Percentiles rank a stretch among this genome's conserved stretches.
These are phyloP conservation scores for Scotopteryx bipunctaria DNA, from an alignment of 2,888 invertebrate genomes.

Conservation along the genomic window DNA sequence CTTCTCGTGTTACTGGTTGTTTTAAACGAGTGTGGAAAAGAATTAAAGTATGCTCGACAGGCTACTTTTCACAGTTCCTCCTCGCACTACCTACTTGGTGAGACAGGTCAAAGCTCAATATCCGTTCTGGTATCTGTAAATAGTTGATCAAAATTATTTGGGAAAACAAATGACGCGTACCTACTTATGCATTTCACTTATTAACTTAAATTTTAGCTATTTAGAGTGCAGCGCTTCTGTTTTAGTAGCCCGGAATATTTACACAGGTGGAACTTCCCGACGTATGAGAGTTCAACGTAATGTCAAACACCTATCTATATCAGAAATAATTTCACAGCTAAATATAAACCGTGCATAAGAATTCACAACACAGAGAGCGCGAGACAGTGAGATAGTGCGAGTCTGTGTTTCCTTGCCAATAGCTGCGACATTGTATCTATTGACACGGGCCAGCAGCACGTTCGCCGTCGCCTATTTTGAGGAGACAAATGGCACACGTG, in stretches of 20 bases:
- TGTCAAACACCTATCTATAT: slow-evolving; percentile 83
- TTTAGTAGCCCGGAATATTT: slow-evolving; percentile 60
- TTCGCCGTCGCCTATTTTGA: slow-evolving; percentile 35
- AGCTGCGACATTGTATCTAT: slow-evolving; percentile 81
- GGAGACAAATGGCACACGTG: slow-evolving; percentile 60
- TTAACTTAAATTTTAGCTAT: not conserved
- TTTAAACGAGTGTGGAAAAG: too few species aligned
- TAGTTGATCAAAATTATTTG: too few species aligned
- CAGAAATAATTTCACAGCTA: slow-evolving; percentile 81
- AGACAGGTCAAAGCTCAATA: too few species aligned
- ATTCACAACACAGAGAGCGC: slow-evolving; percentile 81
- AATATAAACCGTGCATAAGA: slow-evolving; percentile 82
- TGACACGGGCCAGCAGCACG: slow-evolving; percentile 67
- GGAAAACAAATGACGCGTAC: too few species aligned
- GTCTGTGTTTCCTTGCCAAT: slow-evolving; percentile 81
- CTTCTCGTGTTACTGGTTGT: too few species aligned
- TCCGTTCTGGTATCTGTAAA: too few species aligned
- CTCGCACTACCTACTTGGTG: too few species aligned
- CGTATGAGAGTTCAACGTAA: slow-evolving; percentile 83
- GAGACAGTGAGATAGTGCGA: slow-evolving; percentile 83
- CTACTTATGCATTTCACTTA: not conserved
- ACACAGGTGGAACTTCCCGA: slow-evolving; percentile 79
- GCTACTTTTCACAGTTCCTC: too few species aligned
- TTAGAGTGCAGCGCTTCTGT: slow-evolving; percentile 11
- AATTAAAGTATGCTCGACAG: too few species aligned